These are phyloP conservation scores for Strongylocentrotus purpuratus DNA, from an alignment of 35 echinoderm and acorn worm genomes.

Conservation along the genomic window DNA sequence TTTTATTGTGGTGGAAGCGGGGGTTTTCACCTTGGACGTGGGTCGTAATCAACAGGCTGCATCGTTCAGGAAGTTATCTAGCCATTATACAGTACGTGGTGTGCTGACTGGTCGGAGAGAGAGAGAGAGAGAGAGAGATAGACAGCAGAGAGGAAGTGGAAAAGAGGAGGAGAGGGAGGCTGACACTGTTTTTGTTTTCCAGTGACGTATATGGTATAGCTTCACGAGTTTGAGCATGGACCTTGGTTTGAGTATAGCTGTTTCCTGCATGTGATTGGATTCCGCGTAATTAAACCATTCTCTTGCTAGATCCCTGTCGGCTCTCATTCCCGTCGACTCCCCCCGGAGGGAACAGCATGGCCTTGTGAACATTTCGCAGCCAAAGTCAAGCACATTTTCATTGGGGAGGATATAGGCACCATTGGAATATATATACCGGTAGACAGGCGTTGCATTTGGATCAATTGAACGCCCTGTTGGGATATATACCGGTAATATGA, in stretches of 20 bases:
- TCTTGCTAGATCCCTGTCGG: not conserved
- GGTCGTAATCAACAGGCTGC: not conserved
- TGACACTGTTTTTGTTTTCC: not conserved
- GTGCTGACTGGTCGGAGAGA: not conserved
- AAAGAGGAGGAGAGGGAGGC: not conserved
- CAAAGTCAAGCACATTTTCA: not conserved
- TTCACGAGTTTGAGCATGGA: not conserved
- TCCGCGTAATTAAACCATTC: not conserved
- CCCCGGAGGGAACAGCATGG: not conserved
- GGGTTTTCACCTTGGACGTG: not conserved
- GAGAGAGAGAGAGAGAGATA: not conserved
- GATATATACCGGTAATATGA: not conserved
- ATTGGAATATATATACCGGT: too few species aligned
- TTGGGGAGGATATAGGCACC: not conserved
- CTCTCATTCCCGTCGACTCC: not conserved
- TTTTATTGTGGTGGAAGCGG: not conserved
- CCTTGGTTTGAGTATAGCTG: not conserved
- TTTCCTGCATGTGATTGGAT: not conserved
- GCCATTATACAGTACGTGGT: not conserved
- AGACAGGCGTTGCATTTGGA: not conserved
- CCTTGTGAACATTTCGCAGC: not conserved
- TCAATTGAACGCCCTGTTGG: not conserved
- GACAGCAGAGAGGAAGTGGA: not conserved
- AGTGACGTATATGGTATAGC: not conserved
- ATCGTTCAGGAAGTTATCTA: not conserved